phyloP scores from a whole-genome alignment of 2,888 invertebrate genomes.

The Chironomus riparius region DNA sequence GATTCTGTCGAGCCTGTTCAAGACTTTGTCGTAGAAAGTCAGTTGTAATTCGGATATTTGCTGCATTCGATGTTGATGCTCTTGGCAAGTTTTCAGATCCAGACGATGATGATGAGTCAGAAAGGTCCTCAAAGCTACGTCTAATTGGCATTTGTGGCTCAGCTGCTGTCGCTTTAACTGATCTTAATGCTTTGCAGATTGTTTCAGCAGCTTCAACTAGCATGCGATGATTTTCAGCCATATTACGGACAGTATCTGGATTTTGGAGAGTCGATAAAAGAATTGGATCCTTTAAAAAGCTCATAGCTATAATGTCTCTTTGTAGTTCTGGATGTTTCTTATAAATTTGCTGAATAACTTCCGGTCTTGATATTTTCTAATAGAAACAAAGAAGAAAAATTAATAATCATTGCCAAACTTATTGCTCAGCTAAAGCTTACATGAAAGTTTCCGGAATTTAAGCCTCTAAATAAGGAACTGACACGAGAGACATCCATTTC shows the following conservation, averaged over 20 bases:
- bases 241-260: slow-evolving; percentile 52
- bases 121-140: slow-evolving; percentile 36
- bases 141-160: neutral
- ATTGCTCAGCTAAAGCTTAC: neutral
- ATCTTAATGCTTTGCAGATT: slow-evolving; percentile 36
- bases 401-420: neutral
- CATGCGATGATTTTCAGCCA: slow-evolving; percentile 56
- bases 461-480: neutral
- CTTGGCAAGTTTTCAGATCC: slow-evolving; percentile 40
- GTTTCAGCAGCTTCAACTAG: slow-evolving; percentile 54
- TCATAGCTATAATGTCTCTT: slow-evolving; percentile 59
- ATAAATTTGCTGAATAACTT: slow-evolving; percentile 55
- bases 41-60: slow-evolving; percentile 37
- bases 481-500: slow-evolving; percentile 45
- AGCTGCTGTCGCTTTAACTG: neutral
- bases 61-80: slow-evolving; percentile 32
- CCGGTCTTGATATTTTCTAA: slow-evolving; percentile 37
- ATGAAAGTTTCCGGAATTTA: slow-evolving; percentile 16
- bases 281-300: slow-evolving; percentile 63
- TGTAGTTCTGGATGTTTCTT: slow-evolving; percentile 57
- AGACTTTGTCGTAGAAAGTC: slow-evolving; percentile 34
- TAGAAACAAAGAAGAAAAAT: slow-evolving; percentile 10
- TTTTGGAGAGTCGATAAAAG: slow-evolving; percentile 58
- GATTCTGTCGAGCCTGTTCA: slow-evolving; percentile 38
- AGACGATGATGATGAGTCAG: slow-evolving; percentile 36